Base-by-base conservation (phyloP, 2,113 vertebrate genomes). In the Nothobranchius furzeri region DNA sequence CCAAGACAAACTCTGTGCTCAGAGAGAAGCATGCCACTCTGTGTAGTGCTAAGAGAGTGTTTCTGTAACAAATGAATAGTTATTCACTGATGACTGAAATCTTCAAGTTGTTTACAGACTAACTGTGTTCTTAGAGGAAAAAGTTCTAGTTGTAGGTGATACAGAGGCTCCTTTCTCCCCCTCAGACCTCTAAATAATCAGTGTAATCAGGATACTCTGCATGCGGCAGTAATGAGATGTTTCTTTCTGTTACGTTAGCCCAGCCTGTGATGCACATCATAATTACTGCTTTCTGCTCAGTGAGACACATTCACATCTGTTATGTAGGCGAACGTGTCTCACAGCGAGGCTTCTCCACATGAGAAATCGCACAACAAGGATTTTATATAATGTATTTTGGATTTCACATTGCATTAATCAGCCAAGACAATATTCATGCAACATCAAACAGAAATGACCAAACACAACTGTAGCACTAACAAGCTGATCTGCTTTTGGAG, bases 241-340 rank as follows among this genome's bases (percentile, higher is more conserved):
- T 68, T 64, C 40, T 66, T 40, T 57, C 15, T 62, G 49, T 63
- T 49, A 15, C 54, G 64, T 74, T 10, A 17, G 36, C 7, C 35
- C 68, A 47, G 64, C 49, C 52, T 80, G 70, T 60, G 67, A 68
- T 57, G 12, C 57, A 71, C 61, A 12, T 55, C 68, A 78, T 81
- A 73, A 83, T 81, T 67, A 79, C 20, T 17, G 8, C 84, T 75
- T 51, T 79, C 52, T 78, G 60, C 59, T 69, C 69, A 43, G 43
- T 2, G 35, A 64, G 62, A 75, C 66, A 75, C 66, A 59, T 35
- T 63, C 71, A 46, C 83, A 81, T 75, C 77, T 81, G 77, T 67
- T 80, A 48, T 49, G 74, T 85, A 75, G 80, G 80, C 83, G 49
- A 58, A 2, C 0, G 13, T 4, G 30, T 30, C 30, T 30, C 30